Conservation (phyloP, 2,797 vertebrate genomes). For the Pangasius sanitwongsei region DNA sequence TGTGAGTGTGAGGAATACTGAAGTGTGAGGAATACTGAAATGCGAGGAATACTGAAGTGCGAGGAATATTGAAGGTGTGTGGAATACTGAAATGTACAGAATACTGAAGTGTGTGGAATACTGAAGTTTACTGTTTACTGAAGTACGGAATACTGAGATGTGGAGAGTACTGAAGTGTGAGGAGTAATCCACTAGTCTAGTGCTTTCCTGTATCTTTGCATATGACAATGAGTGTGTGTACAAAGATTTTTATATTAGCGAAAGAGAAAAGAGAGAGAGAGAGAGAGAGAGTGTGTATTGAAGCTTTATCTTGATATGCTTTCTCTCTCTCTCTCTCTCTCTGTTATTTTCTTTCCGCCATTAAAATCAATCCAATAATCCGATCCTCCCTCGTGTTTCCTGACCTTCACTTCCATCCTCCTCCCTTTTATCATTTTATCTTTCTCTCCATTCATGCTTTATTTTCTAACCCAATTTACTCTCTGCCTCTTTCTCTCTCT, state of each 20-base stretch:
- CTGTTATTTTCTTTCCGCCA: neutral
- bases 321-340: conserved; percentile 39
- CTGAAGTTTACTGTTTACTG: too few species aligned
- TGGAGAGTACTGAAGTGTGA: neutral
- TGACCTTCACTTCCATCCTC: conserved; percentile 35
- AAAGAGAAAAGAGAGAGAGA: neutral
- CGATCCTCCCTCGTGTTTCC: conserved; percentile 10
- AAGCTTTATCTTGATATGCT: neutral
- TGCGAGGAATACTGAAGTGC: too few species aligned
- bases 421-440: neutral
- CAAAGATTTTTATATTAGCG: neutral
- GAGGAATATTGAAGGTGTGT: too few species aligned
- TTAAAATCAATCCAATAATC: conserved; percentile 21
- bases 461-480: conserved; percentile 24
- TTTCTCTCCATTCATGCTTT: conserved; percentile 26
- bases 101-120: too few species aligned
- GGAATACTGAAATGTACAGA: too few species aligned
- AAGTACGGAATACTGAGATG: too few species aligned
- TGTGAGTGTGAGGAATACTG: too few species aligned
- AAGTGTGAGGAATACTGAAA: too few species aligned
- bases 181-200: neutral
- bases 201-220: neutral
- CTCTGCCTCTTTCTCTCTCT: neutral
- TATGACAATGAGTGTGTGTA: neutral
- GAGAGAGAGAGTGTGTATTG: neutral